Evolutionary conservation across 2,113 vertebrate genomes (phyloP), one percentile per base, ranked within the genome.

Genomic region (Pionites leucogaster): DNA sequence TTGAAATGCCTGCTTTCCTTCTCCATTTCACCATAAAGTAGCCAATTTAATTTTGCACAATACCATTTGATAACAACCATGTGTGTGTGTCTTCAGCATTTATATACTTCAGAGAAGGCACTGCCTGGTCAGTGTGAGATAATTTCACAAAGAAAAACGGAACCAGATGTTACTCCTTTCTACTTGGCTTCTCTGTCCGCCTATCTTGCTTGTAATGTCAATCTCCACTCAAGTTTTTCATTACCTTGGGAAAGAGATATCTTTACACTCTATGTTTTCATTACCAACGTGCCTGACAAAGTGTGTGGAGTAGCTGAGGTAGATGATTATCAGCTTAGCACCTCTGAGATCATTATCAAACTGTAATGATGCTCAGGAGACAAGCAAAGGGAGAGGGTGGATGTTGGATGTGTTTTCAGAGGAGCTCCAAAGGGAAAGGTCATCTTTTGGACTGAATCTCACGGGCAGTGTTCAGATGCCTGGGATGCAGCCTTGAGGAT

Each of bases 51-150:
- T 98, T 98, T 98, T 97, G 97, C 97, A 98, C 98, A 98, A 97
- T 97, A 97, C 97, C 96, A 63, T 97, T 98, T 98, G 98, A 98
- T 98, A 98, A 98, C 97, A 98, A 98, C 98, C 98, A 98, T 98
- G 97, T 98, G 98, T 98, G 97, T 96, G 95, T 88, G 97, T 98
- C 97, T 98, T 98, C 97, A 96, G 88, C 93, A 47, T 98, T 98
- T 98, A 98, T 98, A 59, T 52, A 97, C 97, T 98, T 97, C 97
- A 97, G 97, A 97, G 97, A 98, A 98, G 97, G 97, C 97, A 97
- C 96, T 97, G 88, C 97, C 97, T 97, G 98, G 98, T 97, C 98
- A 97, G 96, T 98, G 97, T 98, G 98, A 98, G 98, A 98, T 97
- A 98, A 98, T 98, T 98, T 98, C 97, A 97, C 97, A 93, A 96